Percentiles rank a stretch among this genome's conserved stretches.
phyloP scores from a whole-genome alignment of 1,140 invertebrate species.

The Eubasilissa regina region DNA sequence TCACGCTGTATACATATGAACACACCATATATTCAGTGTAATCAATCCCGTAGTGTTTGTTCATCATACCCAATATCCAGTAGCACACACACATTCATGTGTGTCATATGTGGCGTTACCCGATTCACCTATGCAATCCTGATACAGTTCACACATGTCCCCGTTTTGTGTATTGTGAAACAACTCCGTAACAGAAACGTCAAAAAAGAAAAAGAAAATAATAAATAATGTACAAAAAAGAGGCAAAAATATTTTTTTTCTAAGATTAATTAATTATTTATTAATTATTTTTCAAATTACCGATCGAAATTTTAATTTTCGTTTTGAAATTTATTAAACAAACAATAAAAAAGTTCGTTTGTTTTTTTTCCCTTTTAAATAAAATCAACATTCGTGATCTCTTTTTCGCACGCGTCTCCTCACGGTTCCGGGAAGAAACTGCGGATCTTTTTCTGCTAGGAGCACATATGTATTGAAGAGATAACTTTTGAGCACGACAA shows the following conservation, averaged over 20 bases:
- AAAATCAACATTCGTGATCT: constrained; percentile 23
- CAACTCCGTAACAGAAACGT: neutral
- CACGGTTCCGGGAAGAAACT: constrained; percentile 34
- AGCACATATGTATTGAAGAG: neutral
- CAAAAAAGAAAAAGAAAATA: constrained; percentile 42
- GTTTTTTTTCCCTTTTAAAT: neutral
- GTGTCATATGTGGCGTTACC: constrained; percentile 52
- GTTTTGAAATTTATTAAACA: neutral
- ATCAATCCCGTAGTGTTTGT: no score
- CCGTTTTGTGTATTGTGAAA: constrained; percentile 46
- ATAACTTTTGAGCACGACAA: constrained; percentile 8
- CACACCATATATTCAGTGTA: no score
- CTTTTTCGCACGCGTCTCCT: constrained; percentile 32
- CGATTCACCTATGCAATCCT: constrained; percentile 47
- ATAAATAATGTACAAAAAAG: no score
- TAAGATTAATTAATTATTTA: no score
- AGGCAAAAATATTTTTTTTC: no score
- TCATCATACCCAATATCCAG: constrained; percentile 1
- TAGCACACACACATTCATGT: constrained; percentile 1
- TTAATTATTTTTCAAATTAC: no score
- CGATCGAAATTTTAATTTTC: no score
- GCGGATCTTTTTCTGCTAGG: constrained; percentile 41
- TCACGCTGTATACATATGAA: no score
- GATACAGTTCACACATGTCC: constrained; percentile 58
- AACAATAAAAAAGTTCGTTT: neutral